Evolutionary conservation across 1,140 invertebrate species (phyloP).

Genomic region (Penaeus vannamei): DNA sequence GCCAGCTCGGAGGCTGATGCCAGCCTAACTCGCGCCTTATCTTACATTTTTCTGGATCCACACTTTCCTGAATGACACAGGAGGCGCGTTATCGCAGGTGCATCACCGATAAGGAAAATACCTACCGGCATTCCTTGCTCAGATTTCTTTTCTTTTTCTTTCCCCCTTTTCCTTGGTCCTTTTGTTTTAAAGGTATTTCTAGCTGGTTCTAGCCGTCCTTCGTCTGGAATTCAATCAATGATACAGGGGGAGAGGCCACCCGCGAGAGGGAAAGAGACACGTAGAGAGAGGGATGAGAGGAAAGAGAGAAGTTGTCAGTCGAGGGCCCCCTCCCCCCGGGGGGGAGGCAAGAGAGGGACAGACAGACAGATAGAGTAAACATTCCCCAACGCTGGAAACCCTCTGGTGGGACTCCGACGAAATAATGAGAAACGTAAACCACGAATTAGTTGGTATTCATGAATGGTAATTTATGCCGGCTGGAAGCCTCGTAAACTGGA

Average conservation of each 20-base stretch:
- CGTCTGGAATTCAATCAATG: too few relatives aligned
- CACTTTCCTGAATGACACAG: constrained; percentile 27
- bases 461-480: constrained; percentile 62
- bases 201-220: too few relatives aligned
- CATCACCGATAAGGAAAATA: background rate
- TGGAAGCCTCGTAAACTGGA: constrained; percentile 53
- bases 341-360: background rate
- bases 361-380: background rate
- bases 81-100: background rate
- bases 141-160: background rate
- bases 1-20: constrained; percentile 37
- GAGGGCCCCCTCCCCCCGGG: background rate
- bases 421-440: constrained; percentile 64
- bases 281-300: too few relatives aligned
- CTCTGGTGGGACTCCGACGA: constrained; percentile 51
- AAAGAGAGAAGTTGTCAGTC: background rate
- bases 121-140: background rate
- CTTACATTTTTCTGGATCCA: constrained; percentile 48
- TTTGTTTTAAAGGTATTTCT: background rate
- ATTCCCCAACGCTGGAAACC: constrained; percentile 28
- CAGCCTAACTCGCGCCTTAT: constrained; percentile 49
- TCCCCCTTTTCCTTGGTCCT: background rate
- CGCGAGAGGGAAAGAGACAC: too few relatives aligned
- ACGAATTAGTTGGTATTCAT: constrained; percentile 61
- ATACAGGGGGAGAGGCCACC: too few relatives aligned